These are phyloP conservation scores for Acrobasis suavella DNA, from an alignment of 2,888 invertebrate species.

Conservation along the genomic window DNA sequence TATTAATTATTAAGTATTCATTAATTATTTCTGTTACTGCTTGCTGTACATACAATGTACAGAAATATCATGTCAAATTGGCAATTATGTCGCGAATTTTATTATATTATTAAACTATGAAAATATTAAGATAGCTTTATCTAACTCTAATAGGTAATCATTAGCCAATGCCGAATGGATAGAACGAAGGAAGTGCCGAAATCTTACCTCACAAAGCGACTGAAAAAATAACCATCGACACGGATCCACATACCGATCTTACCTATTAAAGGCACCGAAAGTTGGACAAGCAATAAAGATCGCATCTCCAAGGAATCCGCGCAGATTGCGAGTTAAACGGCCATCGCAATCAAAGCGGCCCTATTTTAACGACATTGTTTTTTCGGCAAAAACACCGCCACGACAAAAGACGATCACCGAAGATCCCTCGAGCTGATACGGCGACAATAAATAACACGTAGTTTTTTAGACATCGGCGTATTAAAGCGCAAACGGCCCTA, in stretches of 20 bases:
- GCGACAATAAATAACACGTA: slow-evolving; percentile 74
- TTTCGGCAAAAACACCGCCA: slow-evolving; percentile 64
- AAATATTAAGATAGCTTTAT: too few relatives aligned
- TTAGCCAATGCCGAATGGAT: neutral
- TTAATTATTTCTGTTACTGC: too few relatives aligned
- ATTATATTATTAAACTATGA: too few relatives aligned
- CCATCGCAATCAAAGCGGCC: slow-evolving; percentile 53
- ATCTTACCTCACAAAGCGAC: neutral
- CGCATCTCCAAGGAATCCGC: slow-evolving; percentile 72
- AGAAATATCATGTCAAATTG: too few relatives aligned
- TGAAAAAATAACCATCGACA: slow-evolving; percentile 13
- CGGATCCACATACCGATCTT: slow-evolving; percentile 33
- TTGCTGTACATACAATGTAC: too few relatives aligned
- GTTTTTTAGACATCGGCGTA: slow-evolving; percentile 48
- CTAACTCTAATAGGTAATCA: too few relatives aligned
- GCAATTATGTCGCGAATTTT: too few relatives aligned
- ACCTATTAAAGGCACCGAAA: slow-evolving; percentile 37
- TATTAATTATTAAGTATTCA: too few relatives aligned
- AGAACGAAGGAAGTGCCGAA: neutral
- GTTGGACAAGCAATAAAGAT: slow-evolving; percentile 68
- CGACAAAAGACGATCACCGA: slow-evolving; percentile 68
- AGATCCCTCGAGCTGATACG: slow-evolving; percentile 64
- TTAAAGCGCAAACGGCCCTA: slow-evolving; percentile 30
- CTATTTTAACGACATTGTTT: slow-evolving; percentile 65
- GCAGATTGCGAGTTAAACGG: slow-evolving; percentile 55